A percentile compares a stretch with the other conserved stretches of the same genome.
Evolutionary conservation across 1,140 invertebrate genomes (phyloP).

Genomic region (Latrodectus geometricus): DNA sequence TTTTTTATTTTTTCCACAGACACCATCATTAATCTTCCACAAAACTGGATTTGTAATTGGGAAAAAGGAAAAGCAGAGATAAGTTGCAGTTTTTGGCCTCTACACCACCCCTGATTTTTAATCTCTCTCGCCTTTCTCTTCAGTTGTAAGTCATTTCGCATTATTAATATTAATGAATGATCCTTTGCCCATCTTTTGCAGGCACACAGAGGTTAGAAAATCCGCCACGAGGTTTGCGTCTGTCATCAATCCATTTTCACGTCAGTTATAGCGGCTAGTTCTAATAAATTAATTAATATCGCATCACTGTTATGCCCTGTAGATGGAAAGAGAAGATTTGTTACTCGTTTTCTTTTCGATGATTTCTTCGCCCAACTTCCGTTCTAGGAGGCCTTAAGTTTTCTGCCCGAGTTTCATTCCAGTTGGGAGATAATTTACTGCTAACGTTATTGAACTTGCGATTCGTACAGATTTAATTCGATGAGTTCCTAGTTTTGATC

Average conservation of each 20-base stretch:
- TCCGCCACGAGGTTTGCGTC: constrained; percentile 24
- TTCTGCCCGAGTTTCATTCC: not conserved
- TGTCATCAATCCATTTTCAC: constrained; percentile 59
- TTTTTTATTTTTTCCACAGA: constrained; percentile 41
- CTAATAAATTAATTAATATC: constrained; percentile 60
- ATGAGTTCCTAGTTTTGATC: not conserved
- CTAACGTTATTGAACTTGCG: not conserved
- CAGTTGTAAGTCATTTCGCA: constrained; percentile 35
- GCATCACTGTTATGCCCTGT: constrained; percentile 28
- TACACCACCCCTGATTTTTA: constrained; percentile 14
- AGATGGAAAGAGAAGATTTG: constrained; percentile 22
- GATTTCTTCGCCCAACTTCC: not conserved
- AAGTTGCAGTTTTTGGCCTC: constrained; percentile 46
- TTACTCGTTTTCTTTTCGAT: constrained; percentile 7
- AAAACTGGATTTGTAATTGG: constrained; percentile 58
- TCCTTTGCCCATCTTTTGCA: not conserved
- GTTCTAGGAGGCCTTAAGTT: not conserved
- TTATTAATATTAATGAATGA: constrained; percentile 61
- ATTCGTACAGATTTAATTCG: not conserved
- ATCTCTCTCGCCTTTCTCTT: not conserved
- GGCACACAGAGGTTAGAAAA: constrained; percentile 7
- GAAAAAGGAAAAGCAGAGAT: constrained; percentile 36
- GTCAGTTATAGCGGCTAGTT: constrained; percentile 37
- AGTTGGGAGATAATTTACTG: not conserved
- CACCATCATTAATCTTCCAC: constrained; percentile 51